These are phyloP conservation scores for Poicephalus gulielmi DNA, from an alignment of 2,113 vertebrate genomes.

Conservation along the genomic window DNA sequence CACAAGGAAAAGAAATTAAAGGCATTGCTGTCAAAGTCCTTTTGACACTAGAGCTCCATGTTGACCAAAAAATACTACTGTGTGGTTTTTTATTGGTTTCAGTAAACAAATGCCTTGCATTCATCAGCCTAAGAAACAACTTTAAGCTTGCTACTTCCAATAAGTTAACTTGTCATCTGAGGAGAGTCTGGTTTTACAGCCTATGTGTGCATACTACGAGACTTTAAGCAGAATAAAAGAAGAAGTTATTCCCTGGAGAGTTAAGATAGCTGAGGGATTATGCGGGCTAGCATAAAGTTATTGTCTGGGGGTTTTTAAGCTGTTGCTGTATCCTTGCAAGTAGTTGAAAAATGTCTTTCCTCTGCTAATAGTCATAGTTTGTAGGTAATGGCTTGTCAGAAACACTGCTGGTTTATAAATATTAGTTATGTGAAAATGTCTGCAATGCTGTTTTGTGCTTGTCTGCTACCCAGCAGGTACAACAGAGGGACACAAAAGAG, in stretches of 20 bases:
- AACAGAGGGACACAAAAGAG: not conserved
- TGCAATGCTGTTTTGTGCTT: conserved; percentile 2
- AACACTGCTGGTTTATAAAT: not conserved
- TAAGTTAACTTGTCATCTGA: conserved; percentile 12
- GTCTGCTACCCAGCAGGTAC: not conserved
- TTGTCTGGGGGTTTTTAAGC: not conserved
- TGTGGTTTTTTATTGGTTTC: not conserved
- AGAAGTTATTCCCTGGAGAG: not conserved
- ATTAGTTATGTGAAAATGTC: conserved; percentile 27
- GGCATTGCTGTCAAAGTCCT: not conserved
- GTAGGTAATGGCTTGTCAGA: conserved; percentile 40
- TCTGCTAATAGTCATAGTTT: not conserved
- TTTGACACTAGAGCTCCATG: not conserved
- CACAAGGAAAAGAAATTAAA: not conserved
- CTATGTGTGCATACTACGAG: not conserved
- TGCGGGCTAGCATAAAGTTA: not conserved
- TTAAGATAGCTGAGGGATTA: not conserved
- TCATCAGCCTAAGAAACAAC: not conserved
- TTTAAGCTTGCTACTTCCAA: not conserved
- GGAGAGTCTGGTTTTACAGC: not conserved
- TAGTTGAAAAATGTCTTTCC: conserved; percentile 34
- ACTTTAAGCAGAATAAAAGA: not conserved
- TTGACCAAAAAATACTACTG: not conserved
- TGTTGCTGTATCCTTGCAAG: conserved; percentile 2
- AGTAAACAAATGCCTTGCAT: not conserved